Evolutionary conservation across 2,888 invertebrate genomes (phyloP), one percentile per base, ranked within the genome.

Genomic region (Lasioglossum morio): DNA sequence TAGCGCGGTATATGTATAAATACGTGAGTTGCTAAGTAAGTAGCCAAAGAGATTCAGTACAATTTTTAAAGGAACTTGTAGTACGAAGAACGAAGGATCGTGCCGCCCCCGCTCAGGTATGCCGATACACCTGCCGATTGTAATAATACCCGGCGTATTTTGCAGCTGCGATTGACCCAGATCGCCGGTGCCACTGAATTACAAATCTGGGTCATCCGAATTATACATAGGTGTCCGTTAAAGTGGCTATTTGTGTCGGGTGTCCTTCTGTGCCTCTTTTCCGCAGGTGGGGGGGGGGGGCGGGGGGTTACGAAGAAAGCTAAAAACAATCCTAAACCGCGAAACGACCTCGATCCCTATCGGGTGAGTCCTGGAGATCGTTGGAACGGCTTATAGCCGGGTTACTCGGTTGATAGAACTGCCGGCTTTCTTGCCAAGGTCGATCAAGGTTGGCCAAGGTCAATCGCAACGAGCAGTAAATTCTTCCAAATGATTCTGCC

Each of bases 131-230:
- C 66, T 63, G 27, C 23, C 66, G 66, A 66, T 16, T 69, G 40
- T n/a, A 69, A 69, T n/a, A 69, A 69, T 12, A 40, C 37, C 1
- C 23, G 34, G n/a, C 69, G 69, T 69, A 40, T n/a, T 40, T 84
- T 66, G n/a, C 63, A 76, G 48, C 40, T 60, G n/a, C 85, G 77
- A 84, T 77, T 77, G 84, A 80, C 78, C 76, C 79, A 57, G 79
- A 77, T 79, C 40, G 23, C 3, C 37, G 34, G 43, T 23, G 75
- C 72, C 60, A 57, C 60, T 80, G 53, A 80, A 84, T 80, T 74
- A 53, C 34, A 63, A 53, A 85, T 76, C 60, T 63, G 74, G 81
- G 85, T 78, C 81, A 48, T 4, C 72, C 48, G 76, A 78, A 78
- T 85, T 73, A 69, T 43, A 84, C 57, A 14, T 66, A 66, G 34